Conservation (phyloP, 2,797 vertebrate genomes). For the Syngnathus rostellatus region DNA sequence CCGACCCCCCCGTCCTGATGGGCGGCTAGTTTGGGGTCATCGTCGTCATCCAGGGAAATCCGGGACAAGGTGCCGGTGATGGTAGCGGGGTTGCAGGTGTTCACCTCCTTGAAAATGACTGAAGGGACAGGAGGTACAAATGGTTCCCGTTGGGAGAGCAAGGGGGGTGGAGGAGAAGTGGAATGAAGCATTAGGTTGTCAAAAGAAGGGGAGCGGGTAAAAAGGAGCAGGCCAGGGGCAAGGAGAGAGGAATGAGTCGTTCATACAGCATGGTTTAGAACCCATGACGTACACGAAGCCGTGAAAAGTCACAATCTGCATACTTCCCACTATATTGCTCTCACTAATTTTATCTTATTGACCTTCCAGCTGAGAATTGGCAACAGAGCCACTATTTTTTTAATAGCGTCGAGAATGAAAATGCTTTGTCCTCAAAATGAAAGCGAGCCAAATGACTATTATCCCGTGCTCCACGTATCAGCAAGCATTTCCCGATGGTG, state of each 20-base stretch:
- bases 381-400: slow-evolving; percentile 30
- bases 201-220: slow-evolving; percentile 3
- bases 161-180: slow-evolving; percentile 1
- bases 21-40: slow-evolving; percentile 87
- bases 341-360: slow-evolving; percentile 24
- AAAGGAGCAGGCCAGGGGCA: neutral
- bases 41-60: slow-evolving; percentile 93
- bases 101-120: slow-evolving; percentile 98
- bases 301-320: slow-evolving; percentile 14
- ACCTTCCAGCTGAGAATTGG: slow-evolving; percentile 31
- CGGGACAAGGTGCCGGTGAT: slow-evolving; percentile 95
- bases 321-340: slow-evolving; percentile 14
- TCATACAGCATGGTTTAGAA: neutral
- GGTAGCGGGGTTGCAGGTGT: slow-evolving; percentile 94
- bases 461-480: neutral
- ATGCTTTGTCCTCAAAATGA: slow-evolving; percentile 29
- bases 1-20: slow-evolving; percentile 80
- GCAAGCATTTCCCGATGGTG: neutral
- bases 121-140: slow-evolving; percentile 11
- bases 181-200: slow-evolving; percentile 3
- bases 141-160: slow-evolving; percentile 1
- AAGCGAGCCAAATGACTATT: slow-evolving; percentile 28
- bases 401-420: slow-evolving; percentile 38
- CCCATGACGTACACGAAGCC: neutral
- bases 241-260: slow-evolving; percentile 13